Conservation (phyloP, 2,888 invertebrate species). For the Nomada flava region DNA sequence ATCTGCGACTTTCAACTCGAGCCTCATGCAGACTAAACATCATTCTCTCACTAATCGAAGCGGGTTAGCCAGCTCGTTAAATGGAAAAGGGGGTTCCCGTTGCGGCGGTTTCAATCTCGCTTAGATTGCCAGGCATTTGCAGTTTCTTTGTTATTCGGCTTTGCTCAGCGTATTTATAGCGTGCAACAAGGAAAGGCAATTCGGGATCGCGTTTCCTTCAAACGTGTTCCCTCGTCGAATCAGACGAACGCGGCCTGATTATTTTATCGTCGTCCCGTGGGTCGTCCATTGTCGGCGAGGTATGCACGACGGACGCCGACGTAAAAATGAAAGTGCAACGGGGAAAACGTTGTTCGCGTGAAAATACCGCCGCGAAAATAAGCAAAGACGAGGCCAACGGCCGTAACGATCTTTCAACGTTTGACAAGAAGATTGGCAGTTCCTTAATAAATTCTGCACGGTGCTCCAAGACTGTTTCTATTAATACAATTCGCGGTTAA, state of each 20-base stretch:
- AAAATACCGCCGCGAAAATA: constrained; percentile 76
- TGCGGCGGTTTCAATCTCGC: constrained; percentile 5
- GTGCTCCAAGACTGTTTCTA: background rate
- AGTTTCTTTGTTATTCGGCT: constrained; percentile 37
- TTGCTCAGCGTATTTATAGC: constrained; percentile 27
- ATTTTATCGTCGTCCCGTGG: constrained; percentile 1
- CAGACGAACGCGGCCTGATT: background rate
- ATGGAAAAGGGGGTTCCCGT: background rate
- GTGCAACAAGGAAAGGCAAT: constrained; percentile 15
- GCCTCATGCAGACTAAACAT: constrained; percentile 44
- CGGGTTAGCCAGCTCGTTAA: constrained; percentile 35
- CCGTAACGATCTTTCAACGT: constrained; percentile 61
- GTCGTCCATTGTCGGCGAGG: background rate
- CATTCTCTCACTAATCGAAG: constrained; percentile 44
- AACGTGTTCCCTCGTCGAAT: background rate
- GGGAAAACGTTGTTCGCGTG: constrained; percentile 58
- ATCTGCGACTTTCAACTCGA: constrained; percentile 13
- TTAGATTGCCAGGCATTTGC: constrained; percentile 21
- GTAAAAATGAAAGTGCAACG: constrained; percentile 10
- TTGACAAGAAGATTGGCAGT: constrained; percentile 57
- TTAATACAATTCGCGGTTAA: constrained; percentile 4
- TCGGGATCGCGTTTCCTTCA: constrained; percentile 10
- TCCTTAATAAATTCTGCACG: background rate
- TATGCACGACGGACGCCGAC: too few species aligned
- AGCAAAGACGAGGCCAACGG: constrained; percentile 61